Evolutionary conservation across 53 echinoderm and acorn worm species (phyloP), one percentile per base, ranked within the genome.

Genomic region (Crossaster papposus): DNA sequence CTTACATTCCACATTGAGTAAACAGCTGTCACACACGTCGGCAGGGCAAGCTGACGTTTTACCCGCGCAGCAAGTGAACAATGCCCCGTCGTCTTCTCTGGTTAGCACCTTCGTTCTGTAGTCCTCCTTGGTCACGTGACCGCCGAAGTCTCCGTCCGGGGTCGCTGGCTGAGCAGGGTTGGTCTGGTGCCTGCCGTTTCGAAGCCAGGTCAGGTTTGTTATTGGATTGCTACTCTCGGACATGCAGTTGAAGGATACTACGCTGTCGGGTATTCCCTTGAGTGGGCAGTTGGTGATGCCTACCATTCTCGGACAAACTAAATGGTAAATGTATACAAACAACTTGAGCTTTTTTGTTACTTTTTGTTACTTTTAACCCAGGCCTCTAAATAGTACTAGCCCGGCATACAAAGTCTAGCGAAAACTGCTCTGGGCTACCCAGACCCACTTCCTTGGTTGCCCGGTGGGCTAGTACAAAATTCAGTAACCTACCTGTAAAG

Each of bases 1-100:
- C 78, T 78, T 78, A 78, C 78, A 51, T 34, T 78, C 24, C 7
- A 78, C 78, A 50, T 78, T 78, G 38, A 78, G 28, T 52, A 13
- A 20, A 50, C 78, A 78, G 13, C 33, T 51, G 22, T 78, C 78
- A 10, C 50, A 51, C 50, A 78, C 78, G 9, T 78, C 78, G 6
- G 34, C 51, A 23, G 44, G 23, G 0, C 44, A 44, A 24, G 38
- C 15, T 20, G 50, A 26, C 14, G 29, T 78, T 24, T 50, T 44
- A 50, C n/a, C 44, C 10, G 78, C 26, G 29, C 78, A 51, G 52
- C 78, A 78, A 3, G 31, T 44, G 78, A 44, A 78, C 51, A 78
- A 20, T 37, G 78, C 78, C n/a, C 78, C 78, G 51, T 78, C 51
- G 52, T 78, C 78, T 14, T n/a, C 52, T 23, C n/a, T 78, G 51